Conservation (phyloP, 53 echinoderm and acorn worm genomes). For the Apostichopus leukothele region DNA sequence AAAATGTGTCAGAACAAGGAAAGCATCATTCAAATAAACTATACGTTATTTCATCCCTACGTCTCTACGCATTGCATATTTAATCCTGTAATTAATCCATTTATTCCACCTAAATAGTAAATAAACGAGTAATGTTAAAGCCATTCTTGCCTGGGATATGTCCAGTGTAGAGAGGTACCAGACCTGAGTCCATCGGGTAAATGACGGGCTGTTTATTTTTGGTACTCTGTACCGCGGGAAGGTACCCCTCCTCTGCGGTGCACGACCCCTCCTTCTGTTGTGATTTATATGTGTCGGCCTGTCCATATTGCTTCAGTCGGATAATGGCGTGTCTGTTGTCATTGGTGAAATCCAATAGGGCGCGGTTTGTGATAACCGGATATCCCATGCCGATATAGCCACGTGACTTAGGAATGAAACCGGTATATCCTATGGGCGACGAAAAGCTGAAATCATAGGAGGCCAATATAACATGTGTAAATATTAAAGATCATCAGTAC, state of each 20-base stretch:
- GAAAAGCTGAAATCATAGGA: background rate
- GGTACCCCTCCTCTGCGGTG: background rate
- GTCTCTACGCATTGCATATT: background rate
- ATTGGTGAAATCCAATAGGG: constrained; percentile 69
- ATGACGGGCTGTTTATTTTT: constrained; percentile 57
- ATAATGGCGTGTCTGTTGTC: constrained; percentile 59
- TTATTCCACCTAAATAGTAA: background rate
- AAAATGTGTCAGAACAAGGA: background rate
- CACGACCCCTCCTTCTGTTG: background rate
- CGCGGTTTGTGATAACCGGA: constrained; percentile 84
- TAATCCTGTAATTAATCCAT: background rate
- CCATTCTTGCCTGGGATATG: constrained; percentile 85
- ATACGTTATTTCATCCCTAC: background rate
- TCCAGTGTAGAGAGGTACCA: constrained; percentile 94
- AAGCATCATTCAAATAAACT: background rate
- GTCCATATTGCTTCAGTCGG: constrained; percentile 42
- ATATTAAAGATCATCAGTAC: no score
- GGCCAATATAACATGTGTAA: no score
- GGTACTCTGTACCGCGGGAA: background rate
- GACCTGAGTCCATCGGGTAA: constrained; percentile 85
- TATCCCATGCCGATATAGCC: constrained; percentile 85
- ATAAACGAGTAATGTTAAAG: background rate
- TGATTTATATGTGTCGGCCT: background rate
- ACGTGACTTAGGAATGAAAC: constrained; percentile 88
- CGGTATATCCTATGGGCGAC: constrained; percentile 75